Percentiles rank a stretch among this genome's conserved stretches.
Conservation (phyloP, 2,113 vertebrate species). For the Macquaria australasica region DNA sequence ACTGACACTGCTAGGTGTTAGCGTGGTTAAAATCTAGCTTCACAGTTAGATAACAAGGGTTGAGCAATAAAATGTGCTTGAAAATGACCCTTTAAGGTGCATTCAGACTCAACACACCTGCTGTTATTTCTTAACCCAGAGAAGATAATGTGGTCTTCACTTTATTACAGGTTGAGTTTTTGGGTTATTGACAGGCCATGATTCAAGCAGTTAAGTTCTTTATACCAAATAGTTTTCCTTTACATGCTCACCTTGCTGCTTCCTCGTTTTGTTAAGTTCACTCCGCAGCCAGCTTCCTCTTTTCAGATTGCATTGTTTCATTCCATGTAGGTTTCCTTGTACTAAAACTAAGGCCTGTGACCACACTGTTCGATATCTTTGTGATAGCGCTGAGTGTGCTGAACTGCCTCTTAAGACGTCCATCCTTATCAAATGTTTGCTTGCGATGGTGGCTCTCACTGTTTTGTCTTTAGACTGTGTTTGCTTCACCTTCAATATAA, state of each 20-base stretch:
- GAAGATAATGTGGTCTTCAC: too few relatives aligned
- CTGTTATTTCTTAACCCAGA: not conserved
- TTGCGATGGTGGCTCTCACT: not conserved
- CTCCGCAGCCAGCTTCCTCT: not conserved
- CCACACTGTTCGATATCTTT: not conserved
- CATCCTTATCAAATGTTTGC: constrained; percentile 25
- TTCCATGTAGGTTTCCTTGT: not conserved
- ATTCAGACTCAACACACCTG: not conserved
- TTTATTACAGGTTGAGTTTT: not conserved
- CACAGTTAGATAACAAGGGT: too few relatives aligned
- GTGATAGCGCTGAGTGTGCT: not conserved
- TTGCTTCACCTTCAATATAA: constrained; percentile 10
- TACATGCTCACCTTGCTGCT: constrained; percentile 2
- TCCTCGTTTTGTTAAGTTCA: constrained; percentile 16
- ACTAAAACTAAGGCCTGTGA: not conserved
- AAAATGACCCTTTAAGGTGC: not conserved
- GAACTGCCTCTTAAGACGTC: not conserved
- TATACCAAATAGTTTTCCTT: not conserved
- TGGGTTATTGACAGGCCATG: not conserved
- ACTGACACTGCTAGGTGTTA: not conserved
- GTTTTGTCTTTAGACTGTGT: constrained; percentile 15
- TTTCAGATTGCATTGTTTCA: not conserved
- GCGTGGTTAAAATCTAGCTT: too few relatives aligned
- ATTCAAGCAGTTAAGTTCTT: not conserved
- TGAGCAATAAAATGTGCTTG: not conserved